Conservation (phyloP, 92 coral and sea anemone species). For the Zoanthus sociatus region DNA sequence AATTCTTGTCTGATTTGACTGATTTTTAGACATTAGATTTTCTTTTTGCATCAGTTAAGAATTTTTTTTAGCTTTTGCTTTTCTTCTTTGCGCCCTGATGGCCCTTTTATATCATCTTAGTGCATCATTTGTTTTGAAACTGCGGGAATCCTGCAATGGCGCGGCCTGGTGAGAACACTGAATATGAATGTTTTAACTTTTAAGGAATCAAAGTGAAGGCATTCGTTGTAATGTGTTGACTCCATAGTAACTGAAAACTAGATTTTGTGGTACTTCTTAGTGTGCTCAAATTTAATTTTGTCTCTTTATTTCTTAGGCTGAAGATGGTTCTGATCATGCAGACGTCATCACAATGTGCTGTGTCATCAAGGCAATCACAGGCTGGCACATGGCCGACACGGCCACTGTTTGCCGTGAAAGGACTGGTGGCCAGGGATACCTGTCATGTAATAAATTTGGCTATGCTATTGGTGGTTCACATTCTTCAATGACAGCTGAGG, state of each 20-base stretch:
- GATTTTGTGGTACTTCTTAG: no score
- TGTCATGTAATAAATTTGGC: slow-evolving; percentile 82
- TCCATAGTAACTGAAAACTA: no score
- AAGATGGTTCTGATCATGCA: slow-evolving; percentile 90
- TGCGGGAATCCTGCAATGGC: no score
- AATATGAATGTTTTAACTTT: not conserved
- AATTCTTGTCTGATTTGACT: no score
- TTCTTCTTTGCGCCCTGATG: no score
- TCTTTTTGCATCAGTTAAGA: no score
- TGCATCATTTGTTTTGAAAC: no score
- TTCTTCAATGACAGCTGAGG: slow-evolving; percentile 94
- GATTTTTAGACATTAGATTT: no score
- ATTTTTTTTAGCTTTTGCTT: no score
- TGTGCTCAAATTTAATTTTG: not conserved
- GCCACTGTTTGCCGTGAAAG: slow-evolving; percentile 88
- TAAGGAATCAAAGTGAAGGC: not conserved
- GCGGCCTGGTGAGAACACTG: no score
- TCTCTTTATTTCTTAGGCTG: slow-evolving; percentile 41
- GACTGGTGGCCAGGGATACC: slow-evolving; percentile 94
- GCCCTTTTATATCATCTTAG: no score
- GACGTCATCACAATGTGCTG: slow-evolving; percentile 92
- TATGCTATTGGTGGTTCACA: slow-evolving; percentile 78
- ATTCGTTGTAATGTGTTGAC: not conserved
- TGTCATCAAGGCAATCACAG: slow-evolving; percentile 86
- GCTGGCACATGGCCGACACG: slow-evolving; percentile 85